phyloP scores from a whole-genome alignment of 2,797 vertebrate genomes.

The Scomberomorus guttatus region DNA sequence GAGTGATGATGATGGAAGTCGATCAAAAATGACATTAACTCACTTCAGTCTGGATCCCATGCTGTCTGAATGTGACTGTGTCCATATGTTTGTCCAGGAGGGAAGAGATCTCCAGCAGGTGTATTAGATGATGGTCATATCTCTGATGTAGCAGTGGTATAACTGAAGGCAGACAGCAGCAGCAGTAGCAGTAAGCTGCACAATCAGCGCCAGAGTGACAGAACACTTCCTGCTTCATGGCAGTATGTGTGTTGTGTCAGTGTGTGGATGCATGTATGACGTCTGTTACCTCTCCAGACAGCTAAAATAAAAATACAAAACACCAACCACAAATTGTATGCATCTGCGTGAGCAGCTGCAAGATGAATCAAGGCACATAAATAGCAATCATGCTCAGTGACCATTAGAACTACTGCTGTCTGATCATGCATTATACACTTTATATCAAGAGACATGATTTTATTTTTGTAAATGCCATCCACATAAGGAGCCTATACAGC shows the following conservation, averaged over 20 bases:
- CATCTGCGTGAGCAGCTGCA: constrained; percentile 1
- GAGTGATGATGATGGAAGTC: constrained; percentile 36
- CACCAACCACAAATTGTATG: neutral
- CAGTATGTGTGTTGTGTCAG: constrained; percentile 53
- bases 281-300: constrained; percentile 36
- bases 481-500: neutral
- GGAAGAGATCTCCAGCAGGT: constrained; percentile 48
- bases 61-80: constrained; percentile 60
- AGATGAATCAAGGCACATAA: constrained; percentile 9
- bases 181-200: constrained; percentile 49
- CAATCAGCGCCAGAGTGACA: constrained; percentile 62
- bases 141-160: constrained; percentile 23
- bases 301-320: neutral
- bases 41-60: constrained; percentile 89
- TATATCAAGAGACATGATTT: neutral
- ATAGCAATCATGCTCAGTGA: constrained; percentile 32
- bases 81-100: constrained; percentile 74
- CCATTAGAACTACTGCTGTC: neutral
- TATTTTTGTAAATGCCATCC: neutral
- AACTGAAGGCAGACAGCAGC: constrained; percentile 36
- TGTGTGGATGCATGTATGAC: constrained; percentile 57
- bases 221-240: constrained; percentile 85
- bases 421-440: neutral
- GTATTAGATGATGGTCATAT: constrained; percentile 23
- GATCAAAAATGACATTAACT: constrained; percentile 51